Percentiles rank a stretch among this genome's conserved stretches.
These are phyloP conservation scores for Drosophila nikananu DNA, from an alignment of 1,140 invertebrate species.

Conservation along the genomic window DNA sequence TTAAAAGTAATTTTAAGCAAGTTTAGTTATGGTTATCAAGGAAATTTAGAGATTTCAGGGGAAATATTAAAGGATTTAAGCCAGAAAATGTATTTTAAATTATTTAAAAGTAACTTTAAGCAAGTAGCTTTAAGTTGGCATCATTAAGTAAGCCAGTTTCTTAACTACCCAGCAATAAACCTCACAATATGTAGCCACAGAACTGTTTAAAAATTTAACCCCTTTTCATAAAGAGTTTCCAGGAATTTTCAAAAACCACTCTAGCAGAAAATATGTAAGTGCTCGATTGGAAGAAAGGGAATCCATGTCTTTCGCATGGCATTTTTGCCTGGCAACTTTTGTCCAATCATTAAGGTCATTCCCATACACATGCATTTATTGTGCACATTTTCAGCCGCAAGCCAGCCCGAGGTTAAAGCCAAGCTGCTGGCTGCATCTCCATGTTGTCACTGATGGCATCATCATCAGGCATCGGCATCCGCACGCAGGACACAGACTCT, in stretches of 20 bases:
- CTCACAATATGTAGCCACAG: not conserved
- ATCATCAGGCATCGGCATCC: slow-evolving; percentile 39
- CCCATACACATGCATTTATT: slow-evolving; percentile 35
- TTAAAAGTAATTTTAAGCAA: not conserved
- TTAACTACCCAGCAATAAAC: not conserved
- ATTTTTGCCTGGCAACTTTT: slow-evolving; percentile 25
- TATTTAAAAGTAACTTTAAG: not conserved
- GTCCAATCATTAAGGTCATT: slow-evolving; percentile 30
- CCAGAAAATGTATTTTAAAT: not conserved
- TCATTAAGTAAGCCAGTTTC: not conserved
- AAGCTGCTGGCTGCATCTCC: slow-evolving; percentile 25
- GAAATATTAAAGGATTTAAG: not conserved
- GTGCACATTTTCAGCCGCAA: slow-evolving; percentile 32
- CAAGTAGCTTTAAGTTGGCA: not conserved
- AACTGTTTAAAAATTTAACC: not conserved
- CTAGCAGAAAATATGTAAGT: not conserved
- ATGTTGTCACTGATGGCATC: slow-evolving; percentile 54
- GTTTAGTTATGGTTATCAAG: too few relatives aligned
- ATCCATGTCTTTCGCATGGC: not conserved
- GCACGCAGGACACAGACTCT: slow-evolving; percentile 15
- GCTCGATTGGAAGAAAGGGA: not conserved
- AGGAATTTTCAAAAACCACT: not conserved
- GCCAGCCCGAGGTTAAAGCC: slow-evolving; percentile 11
- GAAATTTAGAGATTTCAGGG: not conserved
- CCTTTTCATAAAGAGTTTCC: not conserved